phyloP scores from a whole-genome alignment of 23 tunicate species.

The Ascidia mentula region DNA sequence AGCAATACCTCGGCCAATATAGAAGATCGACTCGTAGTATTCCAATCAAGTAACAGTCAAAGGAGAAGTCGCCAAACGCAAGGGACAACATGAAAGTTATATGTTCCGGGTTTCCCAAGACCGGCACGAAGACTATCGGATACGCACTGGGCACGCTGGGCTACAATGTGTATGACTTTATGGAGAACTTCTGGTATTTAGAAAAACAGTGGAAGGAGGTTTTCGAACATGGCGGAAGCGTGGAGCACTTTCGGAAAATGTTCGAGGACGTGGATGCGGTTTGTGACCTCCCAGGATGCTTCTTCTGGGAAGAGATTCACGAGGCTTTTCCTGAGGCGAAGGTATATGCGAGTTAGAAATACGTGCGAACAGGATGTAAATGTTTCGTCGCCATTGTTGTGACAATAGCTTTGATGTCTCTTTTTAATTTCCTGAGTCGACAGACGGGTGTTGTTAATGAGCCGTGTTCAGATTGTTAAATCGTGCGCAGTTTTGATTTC shows the following conservation, averaged over 20 bases:
- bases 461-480: no score
- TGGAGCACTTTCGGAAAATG: background rate
- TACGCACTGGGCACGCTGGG: background rate
- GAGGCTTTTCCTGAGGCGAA: background rate
- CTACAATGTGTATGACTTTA: background rate
- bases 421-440: no score
- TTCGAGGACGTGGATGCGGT: background rate
- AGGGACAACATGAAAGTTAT: background rate
- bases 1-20: no score
- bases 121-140: background rate
- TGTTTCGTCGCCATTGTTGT: no score
- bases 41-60: no score
- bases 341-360: no score
- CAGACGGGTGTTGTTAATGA: no score
- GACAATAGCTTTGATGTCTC: no score
- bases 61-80: no score
- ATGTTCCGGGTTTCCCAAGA: background rate
- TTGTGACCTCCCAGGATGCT: background rate
- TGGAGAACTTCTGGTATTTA: constrained; percentile 1
- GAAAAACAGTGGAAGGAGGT: background rate
- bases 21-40: no score
- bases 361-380: no score
- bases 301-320: background rate
- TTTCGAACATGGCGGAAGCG: background rate
- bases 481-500: no score